Conservation (phyloP, 2,888 invertebrate species). For the Epinotia bilunana region DNA sequence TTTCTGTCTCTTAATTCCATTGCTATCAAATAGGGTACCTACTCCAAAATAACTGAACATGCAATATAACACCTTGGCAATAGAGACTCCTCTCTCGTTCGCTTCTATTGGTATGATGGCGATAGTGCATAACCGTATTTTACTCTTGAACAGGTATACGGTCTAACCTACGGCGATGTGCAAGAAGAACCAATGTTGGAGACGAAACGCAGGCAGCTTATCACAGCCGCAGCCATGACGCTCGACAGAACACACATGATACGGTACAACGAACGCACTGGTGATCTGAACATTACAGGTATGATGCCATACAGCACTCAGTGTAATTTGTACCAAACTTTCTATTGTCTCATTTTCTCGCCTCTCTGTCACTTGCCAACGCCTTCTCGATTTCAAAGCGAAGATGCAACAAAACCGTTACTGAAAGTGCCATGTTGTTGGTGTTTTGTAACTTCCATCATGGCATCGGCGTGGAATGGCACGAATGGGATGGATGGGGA, state of each 20-base stretch:
- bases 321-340: conserved; percentile 6
- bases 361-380: neutral
- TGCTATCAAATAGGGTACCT: neutral
- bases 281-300: conserved; percentile 90
- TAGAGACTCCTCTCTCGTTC: neutral
- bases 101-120: neutral
- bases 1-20: neutral
- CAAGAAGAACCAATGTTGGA: conserved; percentile 92
- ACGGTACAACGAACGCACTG: conserved; percentile 93
- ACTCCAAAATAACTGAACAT: neutral
- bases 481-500: no score
- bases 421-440: no score
- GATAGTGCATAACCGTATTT: neutral
- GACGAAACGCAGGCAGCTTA: conserved; percentile 89
- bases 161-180: conserved; percentile 85
- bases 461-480: no score
- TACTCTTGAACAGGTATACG: conserved; percentile 76
- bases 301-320: conserved; percentile 15
- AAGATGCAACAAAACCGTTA: no score
- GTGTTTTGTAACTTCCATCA: no score
- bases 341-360: neutral
- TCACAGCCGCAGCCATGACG: conserved; percentile 91
- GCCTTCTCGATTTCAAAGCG: neutral
- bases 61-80: neutral
- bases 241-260: conserved; percentile 98